A percentile compares a stretch with the other conserved stretches of the same genome.
These are phyloP conservation scores for Enteromius argenteus DNA, from an alignment of 2,797 vertebrate species.

Conservation along the genomic window DNA sequence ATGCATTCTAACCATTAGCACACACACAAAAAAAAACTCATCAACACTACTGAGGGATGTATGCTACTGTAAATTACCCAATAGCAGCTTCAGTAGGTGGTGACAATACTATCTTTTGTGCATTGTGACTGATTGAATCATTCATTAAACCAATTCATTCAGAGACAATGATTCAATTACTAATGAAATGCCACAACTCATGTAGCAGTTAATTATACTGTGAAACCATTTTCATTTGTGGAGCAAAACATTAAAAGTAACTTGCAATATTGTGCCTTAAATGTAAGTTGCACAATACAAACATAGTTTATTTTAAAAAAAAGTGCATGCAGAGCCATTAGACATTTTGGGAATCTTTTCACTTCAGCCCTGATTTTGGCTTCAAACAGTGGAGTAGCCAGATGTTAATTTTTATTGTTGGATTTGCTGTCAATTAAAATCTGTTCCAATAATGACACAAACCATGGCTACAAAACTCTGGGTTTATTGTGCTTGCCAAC, in stretches of 20 bases:
- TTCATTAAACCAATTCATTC: not conserved
- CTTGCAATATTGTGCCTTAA: not conserved
- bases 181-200: not conserved
- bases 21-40: no score
- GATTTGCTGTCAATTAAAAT: slow-evolving; percentile 52
- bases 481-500: slow-evolving; percentile 16
- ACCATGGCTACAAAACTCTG: slow-evolving; percentile 32
- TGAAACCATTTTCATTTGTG: not conserved
- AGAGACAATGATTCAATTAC: not conserved
- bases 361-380: slow-evolving; percentile 44
- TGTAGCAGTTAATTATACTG: not conserved
- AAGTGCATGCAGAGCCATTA: not conserved
- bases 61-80: not conserved
- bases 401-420: slow-evolving; percentile 52
- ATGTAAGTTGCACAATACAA: not conserved
- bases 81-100: not conserved
- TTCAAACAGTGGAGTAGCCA: slow-evolving; percentile 35
- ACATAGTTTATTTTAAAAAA: not conserved
- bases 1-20: not conserved
- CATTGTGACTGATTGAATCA: not conserved
- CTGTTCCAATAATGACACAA: slow-evolving; percentile 51
- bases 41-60: not conserved
- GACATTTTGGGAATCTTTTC: not conserved
- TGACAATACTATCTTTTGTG: not conserved
- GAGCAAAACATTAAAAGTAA: not conserved